Evolutionary conservation across 2,888 invertebrate species (phyloP), one percentile per base, ranked within the genome.

Genomic region (Acheta domesticus): DNA sequence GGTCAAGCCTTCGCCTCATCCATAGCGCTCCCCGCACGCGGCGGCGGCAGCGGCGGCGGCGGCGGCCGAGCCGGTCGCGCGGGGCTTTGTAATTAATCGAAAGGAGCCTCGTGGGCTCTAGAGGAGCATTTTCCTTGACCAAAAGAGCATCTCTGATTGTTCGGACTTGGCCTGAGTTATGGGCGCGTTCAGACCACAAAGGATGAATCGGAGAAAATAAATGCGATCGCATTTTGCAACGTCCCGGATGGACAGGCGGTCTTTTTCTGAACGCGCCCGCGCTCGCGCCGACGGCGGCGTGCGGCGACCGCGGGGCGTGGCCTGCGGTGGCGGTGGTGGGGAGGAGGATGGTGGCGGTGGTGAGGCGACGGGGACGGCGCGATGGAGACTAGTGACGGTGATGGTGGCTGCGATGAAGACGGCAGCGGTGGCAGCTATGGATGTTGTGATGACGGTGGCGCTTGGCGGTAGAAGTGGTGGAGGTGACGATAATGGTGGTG

Each of bases 201-300:
- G 36, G 79, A 73, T 73, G 74, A n/a, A 74, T 73, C 73, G 73
- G 62, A 77, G 77, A n/a, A 79, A 74, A 79, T 77, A 79, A 79
- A 79, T 73, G 79, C 73, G 79, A 77, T 74, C 62, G 77, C 49
- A 74, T 76, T 79, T 77, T 74, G 77, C 79, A 74, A 62, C 62
- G 62, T 62, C 62, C 62, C 62, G 62, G 62, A 62, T 62, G 62
- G 62, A 62, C 62, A 62, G 62, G 16, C 62, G 62, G 62, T 62
- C 62, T 62, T 62, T 62, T 62, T 62, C 62, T 62, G 62, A n/a
- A n/a, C 62, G 62, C 62, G 62, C n/a, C 11, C 62, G 62, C 14
- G 62, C 62, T 12, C 12, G 19, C 16, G 62, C 11, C n/a, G 62
- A 11, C 16, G 62, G 62, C 14, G 62, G 11, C 36, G 36, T 5